Evolutionary conservation across 2,888 invertebrate genomes (phyloP).

Genomic region (Sphaeridia pumilis): DNA sequence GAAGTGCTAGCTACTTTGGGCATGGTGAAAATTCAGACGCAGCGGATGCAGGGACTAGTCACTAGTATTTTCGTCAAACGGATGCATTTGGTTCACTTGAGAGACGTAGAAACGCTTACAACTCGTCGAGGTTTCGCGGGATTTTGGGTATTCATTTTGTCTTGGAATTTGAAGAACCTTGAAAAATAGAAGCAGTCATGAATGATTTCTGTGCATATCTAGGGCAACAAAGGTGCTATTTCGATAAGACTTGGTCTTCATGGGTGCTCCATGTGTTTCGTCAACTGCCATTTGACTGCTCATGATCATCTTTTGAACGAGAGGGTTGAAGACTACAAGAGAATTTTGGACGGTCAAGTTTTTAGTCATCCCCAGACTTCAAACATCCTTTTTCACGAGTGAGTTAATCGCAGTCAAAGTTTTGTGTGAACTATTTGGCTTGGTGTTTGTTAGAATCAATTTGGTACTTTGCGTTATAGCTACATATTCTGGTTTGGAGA

Average conservation of each 20-base stretch:
- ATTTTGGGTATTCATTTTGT: constrained; percentile 59
- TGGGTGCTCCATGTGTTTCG: constrained; percentile 75
- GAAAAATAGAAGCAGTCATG: not conserved
- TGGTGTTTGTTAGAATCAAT: not conserved
- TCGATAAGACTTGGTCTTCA: constrained; percentile 75
- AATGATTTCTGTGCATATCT: constrained; percentile 37
- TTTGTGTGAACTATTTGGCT: not conserved
- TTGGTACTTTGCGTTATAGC: constrained; percentile 41
- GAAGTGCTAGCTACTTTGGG: constrained; percentile 31
- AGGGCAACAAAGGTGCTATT: constrained; percentile 95
- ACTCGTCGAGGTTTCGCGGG: constrained; percentile 84
- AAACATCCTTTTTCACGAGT: constrained; percentile 86
- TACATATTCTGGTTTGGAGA: constrained; percentile 89
- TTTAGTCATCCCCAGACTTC: constrained; percentile 65
- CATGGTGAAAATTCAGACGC: constrained; percentile 59
- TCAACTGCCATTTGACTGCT: constrained; percentile 81
- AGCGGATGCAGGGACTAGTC: constrained; percentile 71
- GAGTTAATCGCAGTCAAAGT: constrained; percentile 39
- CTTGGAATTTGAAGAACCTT: not conserved
- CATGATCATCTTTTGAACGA: constrained; percentile 76
- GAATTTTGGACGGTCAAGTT: constrained; percentile 67
- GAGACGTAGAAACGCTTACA: constrained; percentile 73
- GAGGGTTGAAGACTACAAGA: constrained; percentile 74
- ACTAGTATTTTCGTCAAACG: constrained; percentile 64
- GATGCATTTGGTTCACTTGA: constrained; percentile 65